Evolutionary conservation across 1,140 invertebrate genomes (phyloP).

Genomic region (Bombus picipes): DNA sequence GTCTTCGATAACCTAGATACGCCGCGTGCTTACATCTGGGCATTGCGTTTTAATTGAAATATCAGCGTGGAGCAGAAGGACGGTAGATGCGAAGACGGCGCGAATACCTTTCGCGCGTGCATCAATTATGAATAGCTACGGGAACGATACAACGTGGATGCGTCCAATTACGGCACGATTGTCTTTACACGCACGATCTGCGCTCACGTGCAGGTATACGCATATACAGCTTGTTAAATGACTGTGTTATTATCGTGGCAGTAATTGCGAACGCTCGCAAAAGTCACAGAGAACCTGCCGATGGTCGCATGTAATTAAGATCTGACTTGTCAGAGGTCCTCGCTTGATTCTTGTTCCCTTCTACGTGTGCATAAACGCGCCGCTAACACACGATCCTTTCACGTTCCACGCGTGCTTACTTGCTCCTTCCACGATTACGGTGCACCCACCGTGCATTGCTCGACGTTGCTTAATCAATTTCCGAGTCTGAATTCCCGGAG

Average conservation of each 20-base stretch:
- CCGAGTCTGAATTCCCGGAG: slow-evolving; percentile 27
- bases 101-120: neutral
- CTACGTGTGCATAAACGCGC: slow-evolving; percentile 46
- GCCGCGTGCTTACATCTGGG: no score
- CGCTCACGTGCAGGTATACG: neutral
- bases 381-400: slow-evolving; percentile 52
- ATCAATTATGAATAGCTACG: slow-evolving; percentile 20
- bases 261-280: slow-evolving; percentile 51
- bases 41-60: slow-evolving; percentile 15
- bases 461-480: slow-evolving; percentile 60
- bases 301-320: slow-evolving; percentile 67
- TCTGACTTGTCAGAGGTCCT: slow-evolving; percentile 62
- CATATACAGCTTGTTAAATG: neutral
- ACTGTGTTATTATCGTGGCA: slow-evolving; percentile 52
- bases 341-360: slow-evolving; percentile 46
- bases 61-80: neutral
- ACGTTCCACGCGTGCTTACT: slow-evolving; percentile 59
- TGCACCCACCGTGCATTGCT: slow-evolving; percentile 46
- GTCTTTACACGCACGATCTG: slow-evolving; percentile 2
- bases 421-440: slow-evolving; percentile 52
- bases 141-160: neutral
- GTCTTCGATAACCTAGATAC: neutral
- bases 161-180: slow-evolving; percentile 36
- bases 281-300: slow-evolving; percentile 51
- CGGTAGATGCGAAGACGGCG: neutral